These are phyloP conservation scores for Myotis myotis DNA, from an alignment of 2,797 vertebrate genomes.

Conservation along the genomic window DNA sequence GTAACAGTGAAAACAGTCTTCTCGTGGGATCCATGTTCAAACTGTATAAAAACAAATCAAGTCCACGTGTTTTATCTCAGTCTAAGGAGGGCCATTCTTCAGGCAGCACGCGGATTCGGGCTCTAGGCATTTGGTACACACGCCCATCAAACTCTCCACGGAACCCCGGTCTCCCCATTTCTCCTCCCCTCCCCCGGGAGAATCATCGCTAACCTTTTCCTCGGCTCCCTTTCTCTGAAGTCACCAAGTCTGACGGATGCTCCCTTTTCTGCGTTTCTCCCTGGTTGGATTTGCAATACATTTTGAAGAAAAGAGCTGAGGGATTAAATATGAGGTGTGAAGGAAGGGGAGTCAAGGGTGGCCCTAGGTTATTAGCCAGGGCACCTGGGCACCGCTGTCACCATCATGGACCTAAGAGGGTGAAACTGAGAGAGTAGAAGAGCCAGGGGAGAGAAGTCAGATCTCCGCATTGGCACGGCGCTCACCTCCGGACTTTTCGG, in stretches of 20 bases:
- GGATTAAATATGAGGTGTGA: neutral
- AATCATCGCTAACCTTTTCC: neutral
- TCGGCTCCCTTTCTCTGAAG: neutral
- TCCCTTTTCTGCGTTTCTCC: neutral
- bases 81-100: neutral
- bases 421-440: too few species aligned
- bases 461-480: accelerated
- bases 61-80: neutral
- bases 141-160: neutral
- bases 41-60: conserved; percentile 48
- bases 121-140: neutral
- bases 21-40: neutral
- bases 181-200: neutral
- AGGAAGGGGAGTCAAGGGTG: too few species aligned
- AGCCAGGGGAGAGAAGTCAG: too few species aligned
- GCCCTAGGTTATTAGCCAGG: neutral
- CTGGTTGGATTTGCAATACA: neutral
- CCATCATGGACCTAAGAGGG: neutral
- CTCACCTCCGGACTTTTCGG: neutral
- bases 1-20: conserved; percentile 56
- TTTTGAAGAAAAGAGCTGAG: neutral
- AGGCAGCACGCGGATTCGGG: accelerated
- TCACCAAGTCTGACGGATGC: neutral
- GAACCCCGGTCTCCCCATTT: neutral
- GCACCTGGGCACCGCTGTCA: accelerated